phyloP scores from a whole-genome alignment of 2,113 vertebrate species.

The Plecturocebus donacophilus region DNA sequence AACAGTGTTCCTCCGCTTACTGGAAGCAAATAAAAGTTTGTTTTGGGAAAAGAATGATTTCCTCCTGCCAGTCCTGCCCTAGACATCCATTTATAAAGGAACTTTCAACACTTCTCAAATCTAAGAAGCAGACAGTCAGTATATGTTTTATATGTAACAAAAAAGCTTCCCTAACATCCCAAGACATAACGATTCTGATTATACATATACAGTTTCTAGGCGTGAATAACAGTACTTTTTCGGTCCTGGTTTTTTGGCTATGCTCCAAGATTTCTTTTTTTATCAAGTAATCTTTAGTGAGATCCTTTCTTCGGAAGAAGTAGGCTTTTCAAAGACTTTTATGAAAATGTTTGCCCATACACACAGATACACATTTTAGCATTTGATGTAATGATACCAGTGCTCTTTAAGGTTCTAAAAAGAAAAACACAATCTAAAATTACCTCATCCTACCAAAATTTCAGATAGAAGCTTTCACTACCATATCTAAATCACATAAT shows the following conservation, averaged over 20 bases:
- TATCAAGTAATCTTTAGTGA: constrained; percentile 36
- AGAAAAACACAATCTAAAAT: constrained; percentile 26
- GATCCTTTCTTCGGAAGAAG: background rate
- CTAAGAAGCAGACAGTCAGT: background rate
- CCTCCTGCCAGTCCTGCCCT: background rate
- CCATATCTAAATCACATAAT: constrained; percentile 1
- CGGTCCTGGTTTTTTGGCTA: constrained; percentile 32
- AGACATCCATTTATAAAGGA: background rate
- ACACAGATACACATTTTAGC: background rate
- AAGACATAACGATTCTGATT: constrained; percentile 29
- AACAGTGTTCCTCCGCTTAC: background rate
- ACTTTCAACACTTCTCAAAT: background rate
- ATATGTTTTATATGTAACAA: background rate
- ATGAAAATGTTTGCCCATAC: constrained; percentile 22
- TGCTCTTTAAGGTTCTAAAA: background rate
- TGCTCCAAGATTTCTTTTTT: background rate
- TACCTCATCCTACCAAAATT: constrained; percentile 8
- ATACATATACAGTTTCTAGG: background rate
- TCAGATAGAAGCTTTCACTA: background rate
- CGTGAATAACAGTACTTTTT: background rate
- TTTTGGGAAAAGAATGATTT: background rate
- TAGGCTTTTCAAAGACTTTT: background rate
- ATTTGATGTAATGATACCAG: constrained; percentile 28
- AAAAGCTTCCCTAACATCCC: background rate
- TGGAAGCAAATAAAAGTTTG: background rate